Conservation (phyloP, 2,113 vertebrate species). For the Equus quagga region DNA sequence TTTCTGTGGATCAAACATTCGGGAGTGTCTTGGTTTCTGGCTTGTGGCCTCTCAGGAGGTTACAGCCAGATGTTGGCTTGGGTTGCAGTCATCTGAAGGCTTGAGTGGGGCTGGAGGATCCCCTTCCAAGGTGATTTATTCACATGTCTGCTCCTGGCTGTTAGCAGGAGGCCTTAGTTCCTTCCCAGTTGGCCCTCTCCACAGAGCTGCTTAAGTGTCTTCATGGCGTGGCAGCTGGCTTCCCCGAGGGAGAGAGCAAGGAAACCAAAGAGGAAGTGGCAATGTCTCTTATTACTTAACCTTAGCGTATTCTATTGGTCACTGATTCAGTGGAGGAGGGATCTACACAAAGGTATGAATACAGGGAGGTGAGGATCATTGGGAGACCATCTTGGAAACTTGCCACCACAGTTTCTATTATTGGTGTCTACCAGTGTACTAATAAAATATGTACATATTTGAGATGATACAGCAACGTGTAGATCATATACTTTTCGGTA, state of each 20-base stretch:
- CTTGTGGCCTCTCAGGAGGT: background rate
- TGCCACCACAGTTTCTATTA: background rate
- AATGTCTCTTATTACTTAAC: conserved; percentile 6
- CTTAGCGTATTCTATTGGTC: background rate
- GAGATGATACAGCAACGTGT: conserved; percentile 19
- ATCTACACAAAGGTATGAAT: background rate
- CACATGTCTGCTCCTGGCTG: background rate
- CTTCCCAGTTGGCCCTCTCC: background rate
- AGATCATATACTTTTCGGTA: conserved; percentile 47
- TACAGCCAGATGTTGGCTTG: background rate
- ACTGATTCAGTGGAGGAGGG: background rate
- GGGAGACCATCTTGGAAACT: background rate
- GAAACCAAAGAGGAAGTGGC: conserved; percentile 14
- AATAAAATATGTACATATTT: conserved; percentile 33
- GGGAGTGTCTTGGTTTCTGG: conserved; percentile 31
- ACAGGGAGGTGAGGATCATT: background rate
- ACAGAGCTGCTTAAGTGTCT: background rate
- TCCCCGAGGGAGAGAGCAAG: background rate
- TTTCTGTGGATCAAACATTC: conserved; percentile 1
- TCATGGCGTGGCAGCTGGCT: background rate
- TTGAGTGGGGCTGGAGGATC: background rate
- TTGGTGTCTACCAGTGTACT: background rate
- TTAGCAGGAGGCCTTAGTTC: conserved; percentile 18
- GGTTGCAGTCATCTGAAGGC: background rate
- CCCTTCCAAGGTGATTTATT: background rate